Base-by-base conservation (phyloP, 2,888 invertebrate species). In the Spodoptera picta region DNA sequence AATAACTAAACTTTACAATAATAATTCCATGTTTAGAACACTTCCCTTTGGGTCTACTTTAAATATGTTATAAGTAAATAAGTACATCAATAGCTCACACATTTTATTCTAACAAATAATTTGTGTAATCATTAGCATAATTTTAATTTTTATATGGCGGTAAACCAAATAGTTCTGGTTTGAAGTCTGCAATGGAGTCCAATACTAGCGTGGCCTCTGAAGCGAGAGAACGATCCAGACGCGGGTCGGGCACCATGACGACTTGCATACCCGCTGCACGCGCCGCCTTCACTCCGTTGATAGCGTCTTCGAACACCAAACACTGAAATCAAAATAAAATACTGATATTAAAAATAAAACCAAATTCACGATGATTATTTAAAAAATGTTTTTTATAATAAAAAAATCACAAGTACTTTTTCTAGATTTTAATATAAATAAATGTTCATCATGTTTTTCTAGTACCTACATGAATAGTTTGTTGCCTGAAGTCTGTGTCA, bases 301-400 rank as follows among this genome's bases (percentile, higher is more conserved):
- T 96, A 0, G 99, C 97, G 91, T 99, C 99, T 91, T 99, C 99
- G 86, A 98, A 98, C 0, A 98, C 98, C 63, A 98, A 90, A 82
- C 97, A 97, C 96, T 97, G 90, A 46, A 86, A 83, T 41, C 31
- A 68, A 65, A 12, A 56, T 19, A 47, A 11, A n/a, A 31, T 27
- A 49, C 31, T 27, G 27, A 27, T 27, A 27, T 27, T 27, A 27
- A 49, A 31, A 31, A 2, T 7, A 31, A 31, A n/a, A 48, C 2
- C 24, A 48, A 27, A 9, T 9, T n/a, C n/a, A 31, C 12, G n/a
- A 2, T 9, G n/a, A 11, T n/a, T 12, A 11, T 5, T 27, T 27
- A 0, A 5, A 27, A 27, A 27, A 27, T 27, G 27, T 27, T 27
- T 27, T 27, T 27, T 5, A 27, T 27, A 19, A 5, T 27, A 4